phyloP scores from a whole-genome alignment of 2,797 vertebrate genomes.

The Lagodon rhomboides region DNA sequence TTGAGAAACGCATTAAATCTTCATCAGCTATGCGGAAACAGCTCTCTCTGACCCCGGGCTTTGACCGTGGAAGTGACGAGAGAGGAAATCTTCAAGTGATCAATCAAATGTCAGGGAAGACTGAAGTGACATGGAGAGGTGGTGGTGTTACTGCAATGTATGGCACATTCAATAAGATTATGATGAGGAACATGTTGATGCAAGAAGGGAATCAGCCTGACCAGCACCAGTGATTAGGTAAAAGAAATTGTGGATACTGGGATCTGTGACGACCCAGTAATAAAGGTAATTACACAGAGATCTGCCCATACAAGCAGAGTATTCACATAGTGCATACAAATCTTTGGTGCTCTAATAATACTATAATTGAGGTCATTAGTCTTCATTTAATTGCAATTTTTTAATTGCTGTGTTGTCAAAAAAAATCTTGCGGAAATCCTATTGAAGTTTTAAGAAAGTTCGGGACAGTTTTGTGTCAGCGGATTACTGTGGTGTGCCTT shows the following conservation, averaged over 20 bases:
- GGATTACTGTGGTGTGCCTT: constrained; percentile 3
- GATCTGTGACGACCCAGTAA: not conserved
- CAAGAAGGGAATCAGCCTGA: not conserved
- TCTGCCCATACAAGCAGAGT: not conserved
- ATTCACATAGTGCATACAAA: not conserved
- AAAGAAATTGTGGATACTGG: no score
- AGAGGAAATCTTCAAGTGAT: constrained; percentile 4
- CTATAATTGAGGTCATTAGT: not conserved
- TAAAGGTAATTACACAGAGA: not conserved
- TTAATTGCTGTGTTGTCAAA: not conserved
- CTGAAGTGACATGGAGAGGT: not conserved
- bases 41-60: constrained; percentile 8
- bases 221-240: not conserved
- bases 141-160: constrained; percentile 6
- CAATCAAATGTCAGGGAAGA: not conserved
- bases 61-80: not conserved
- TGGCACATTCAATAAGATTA: not conserved
- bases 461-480: not conserved
- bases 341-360: constrained; percentile 19
- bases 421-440: constrained; percentile 1
- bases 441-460: not conserved
- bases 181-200: not conserved
- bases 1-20: constrained; percentile 28
- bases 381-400: not conserved
- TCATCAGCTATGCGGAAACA: constrained; percentile 7